Evolutionary conservation across 2,113 vertebrate species (phyloP).

Genomic region (Odontophorus gujanensis): DNA sequence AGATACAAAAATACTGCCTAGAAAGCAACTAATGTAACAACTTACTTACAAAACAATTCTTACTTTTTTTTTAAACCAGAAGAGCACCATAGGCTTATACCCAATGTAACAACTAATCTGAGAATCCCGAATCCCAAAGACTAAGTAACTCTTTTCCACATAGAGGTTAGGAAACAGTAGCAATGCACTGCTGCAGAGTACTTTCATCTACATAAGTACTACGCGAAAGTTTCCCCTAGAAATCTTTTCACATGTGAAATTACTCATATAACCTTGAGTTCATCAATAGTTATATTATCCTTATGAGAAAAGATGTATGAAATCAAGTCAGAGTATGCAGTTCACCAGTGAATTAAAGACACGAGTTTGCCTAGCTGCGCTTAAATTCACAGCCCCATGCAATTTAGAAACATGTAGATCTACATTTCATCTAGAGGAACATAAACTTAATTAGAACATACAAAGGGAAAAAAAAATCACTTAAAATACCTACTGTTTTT

Average conservation of each 20-base stretch:
- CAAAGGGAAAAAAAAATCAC: background rate
- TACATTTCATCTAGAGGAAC: background rate
- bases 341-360: background rate
- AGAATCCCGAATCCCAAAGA: background rate
- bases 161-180: background rate
- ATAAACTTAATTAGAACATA: background rate
- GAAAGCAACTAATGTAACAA: background rate
- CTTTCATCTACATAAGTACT: background rate
- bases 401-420: background rate
- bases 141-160: background rate
- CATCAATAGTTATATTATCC: background rate
- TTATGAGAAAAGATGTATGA: background rate
- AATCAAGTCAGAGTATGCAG: background rate
- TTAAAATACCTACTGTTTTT: background rate
- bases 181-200: background rate
- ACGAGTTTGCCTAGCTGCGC: background rate
- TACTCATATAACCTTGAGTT: background rate
- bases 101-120: background rate
- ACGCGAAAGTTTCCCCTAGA: background rate
- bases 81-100: background rate
- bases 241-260: background rate
- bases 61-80: background rate
- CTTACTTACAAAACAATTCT: background rate
- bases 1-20: rapidly evolving
- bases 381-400: background rate